These are phyloP conservation scores for Pachydiplax longipennis DNA, from an alignment of 2,888 invertebrate species.

Conservation along the genomic window DNA sequence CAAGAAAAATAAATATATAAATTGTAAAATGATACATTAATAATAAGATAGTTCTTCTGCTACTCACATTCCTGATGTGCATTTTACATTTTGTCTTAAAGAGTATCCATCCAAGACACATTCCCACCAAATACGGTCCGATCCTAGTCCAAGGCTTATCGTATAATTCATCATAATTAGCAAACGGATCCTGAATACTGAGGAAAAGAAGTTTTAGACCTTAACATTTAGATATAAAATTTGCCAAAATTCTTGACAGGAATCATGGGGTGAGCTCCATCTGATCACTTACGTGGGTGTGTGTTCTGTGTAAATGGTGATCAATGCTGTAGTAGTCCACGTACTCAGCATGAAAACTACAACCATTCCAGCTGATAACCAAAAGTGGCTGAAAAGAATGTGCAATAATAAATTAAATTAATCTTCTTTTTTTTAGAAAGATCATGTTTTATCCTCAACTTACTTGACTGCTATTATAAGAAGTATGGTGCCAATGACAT, in stretches of 20 bases:
- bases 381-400: conserved; percentile 53
- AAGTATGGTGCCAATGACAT: conserved; percentile 80
- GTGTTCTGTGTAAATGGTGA: conserved; percentile 57
- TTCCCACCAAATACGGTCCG: conserved; percentile 58
- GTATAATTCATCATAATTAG: conserved; percentile 56
- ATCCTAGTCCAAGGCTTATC: conserved; percentile 59
- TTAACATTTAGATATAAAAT: too few relatives aligned
- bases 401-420: neutral
- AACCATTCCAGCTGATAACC: conserved; percentile 57
- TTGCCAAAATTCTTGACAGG: too few relatives aligned
- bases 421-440: neutral
- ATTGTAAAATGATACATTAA: too few relatives aligned
- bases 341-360: conserved; percentile 60
- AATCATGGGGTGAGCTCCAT: too few relatives aligned
- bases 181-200: conserved; percentile 55
- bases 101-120: conserved; percentile 56
- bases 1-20: too few relatives aligned
- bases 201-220: conserved; percentile 22
- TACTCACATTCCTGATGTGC: conserved; percentile 48
- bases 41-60: neutral
- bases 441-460: conserved; percentile 46
- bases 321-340: conserved; percentile 63
- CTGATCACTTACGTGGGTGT: conserved; percentile 57
- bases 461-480: conserved; percentile 76
- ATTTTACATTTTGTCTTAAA: conserved; percentile 48